phyloP scores from a whole-genome alignment of 2,113 vertebrate species.

The Ptyas mucosa region DNA sequence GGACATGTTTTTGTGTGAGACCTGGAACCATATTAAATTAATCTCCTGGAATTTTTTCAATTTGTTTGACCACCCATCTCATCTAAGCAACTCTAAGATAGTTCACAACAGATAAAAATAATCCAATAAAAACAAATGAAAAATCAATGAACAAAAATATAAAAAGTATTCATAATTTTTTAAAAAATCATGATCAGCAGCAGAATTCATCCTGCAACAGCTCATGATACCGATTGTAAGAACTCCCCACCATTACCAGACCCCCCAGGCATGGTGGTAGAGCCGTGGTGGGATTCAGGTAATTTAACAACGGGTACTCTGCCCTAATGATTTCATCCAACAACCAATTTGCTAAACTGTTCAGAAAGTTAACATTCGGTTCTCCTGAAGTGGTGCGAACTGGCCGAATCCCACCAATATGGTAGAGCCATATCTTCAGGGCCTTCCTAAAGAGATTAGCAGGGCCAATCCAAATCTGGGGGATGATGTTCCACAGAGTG shows the following conservation, averaged over 20 bases:
- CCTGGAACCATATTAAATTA: neutral
- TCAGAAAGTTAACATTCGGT: too few relatives aligned
- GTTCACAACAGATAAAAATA: neutral
- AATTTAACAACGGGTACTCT: too few relatives aligned
- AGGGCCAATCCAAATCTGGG: neutral
- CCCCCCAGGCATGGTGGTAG: neutral
- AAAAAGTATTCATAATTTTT: neutral
- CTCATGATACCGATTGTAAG: neutral
- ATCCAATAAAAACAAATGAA: neutral
- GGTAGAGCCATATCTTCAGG: neutral
- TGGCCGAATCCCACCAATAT: too few relatives aligned
- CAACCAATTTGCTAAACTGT: too few relatives aligned
- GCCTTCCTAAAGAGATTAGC: neutral
- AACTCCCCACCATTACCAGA: neutral
- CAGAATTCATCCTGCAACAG: neutral
- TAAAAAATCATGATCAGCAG: neutral
- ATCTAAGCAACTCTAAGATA: neutral
- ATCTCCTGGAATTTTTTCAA: neutral
- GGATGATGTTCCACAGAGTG: neutral
- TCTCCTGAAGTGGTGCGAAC: too few relatives aligned
- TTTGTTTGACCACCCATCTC: neutral
- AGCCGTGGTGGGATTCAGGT: too few relatives aligned
- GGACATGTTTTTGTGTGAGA: neutral
- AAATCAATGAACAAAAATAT: neutral
- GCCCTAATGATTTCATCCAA: too few relatives aligned